Conservation (phyloP, 2,113 vertebrate species). For the Sphyrna mokarran region DNA sequence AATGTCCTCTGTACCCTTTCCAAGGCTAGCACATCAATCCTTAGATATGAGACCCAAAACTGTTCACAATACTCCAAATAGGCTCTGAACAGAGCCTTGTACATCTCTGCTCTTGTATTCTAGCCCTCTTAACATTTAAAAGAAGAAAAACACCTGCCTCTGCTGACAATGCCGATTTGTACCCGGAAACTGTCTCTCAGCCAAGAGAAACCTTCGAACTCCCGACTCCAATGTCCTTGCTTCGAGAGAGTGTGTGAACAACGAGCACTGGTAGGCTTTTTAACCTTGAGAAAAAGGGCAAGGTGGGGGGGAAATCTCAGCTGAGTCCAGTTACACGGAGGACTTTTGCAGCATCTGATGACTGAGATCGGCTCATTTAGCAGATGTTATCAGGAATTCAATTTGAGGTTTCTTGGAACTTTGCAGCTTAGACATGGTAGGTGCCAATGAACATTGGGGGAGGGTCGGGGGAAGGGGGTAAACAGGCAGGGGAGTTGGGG, state of each 20-base stretch:
- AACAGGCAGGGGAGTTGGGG: neutral
- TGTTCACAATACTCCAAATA: too few relatives aligned
- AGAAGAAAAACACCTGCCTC: neutral
- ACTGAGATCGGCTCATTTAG: neutral
- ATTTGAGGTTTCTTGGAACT: neutral
- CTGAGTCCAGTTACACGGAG: neutral
- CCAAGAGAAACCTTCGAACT: neutral
- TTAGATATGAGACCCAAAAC: too few relatives aligned
- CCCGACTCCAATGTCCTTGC: neutral
- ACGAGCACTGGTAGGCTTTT: neutral
- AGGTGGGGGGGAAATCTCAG: neutral
- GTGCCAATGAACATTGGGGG: too few relatives aligned
- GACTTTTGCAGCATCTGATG: neutral
- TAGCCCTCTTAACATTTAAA: too few relatives aligned
- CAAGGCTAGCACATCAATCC: too few relatives aligned
- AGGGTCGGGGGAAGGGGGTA: rapidly evolving
- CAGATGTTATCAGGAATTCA: neutral
- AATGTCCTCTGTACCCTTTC: too few relatives aligned
- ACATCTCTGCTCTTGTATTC: too few relatives aligned
- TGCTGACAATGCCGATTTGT: neutral
- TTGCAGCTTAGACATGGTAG: neutral
- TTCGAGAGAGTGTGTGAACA: too few relatives aligned
- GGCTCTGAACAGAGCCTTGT: too few relatives aligned
- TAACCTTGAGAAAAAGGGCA: neutral
- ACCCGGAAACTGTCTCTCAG: neutral